Conservation (phyloP, 1,140 invertebrate genomes). For the Sarcophaga bullata region DNA sequence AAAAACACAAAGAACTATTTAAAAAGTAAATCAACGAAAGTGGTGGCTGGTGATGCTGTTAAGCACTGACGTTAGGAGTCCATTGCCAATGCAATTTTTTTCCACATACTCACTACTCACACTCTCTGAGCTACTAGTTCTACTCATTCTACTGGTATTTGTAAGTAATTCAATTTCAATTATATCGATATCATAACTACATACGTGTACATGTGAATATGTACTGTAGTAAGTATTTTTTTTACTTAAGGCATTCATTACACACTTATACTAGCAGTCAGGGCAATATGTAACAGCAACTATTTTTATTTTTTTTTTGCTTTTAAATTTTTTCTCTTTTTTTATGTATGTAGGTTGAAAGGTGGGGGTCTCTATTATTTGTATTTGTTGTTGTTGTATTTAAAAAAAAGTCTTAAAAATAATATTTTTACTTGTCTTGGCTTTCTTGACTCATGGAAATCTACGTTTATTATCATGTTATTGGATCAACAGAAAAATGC, state of each 20-base stretch:
- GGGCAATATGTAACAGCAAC: background rate
- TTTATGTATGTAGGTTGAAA: constrained; percentile 29
- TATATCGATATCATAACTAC: no score
- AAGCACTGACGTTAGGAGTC: constrained; percentile 34
- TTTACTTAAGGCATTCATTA: background rate
- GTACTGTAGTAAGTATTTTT: background rate
- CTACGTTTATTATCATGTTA: constrained; percentile 26
- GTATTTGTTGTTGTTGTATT: background rate
- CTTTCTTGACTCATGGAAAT: background rate
- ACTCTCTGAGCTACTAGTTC: no score
- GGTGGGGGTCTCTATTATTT: constrained; percentile 25
- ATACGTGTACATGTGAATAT: no score
- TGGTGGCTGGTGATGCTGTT: background rate
- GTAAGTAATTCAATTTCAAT: no score
- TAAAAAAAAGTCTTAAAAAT: constrained; percentile 1
- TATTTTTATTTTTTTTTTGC: background rate
- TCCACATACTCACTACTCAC: background rate
- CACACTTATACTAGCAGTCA: background rate
- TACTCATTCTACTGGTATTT: no score
- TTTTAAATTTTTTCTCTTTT: background rate
- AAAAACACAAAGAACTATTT: constrained; percentile 19
- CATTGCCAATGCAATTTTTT: constrained; percentile 37
- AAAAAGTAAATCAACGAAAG: constrained; percentile 25
- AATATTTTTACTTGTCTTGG: background rate
- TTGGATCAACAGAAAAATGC: constrained; percentile 40